Percentiles rank a stretch among this genome's conserved stretches.
These are phyloP conservation scores for Isotomurus palustris DNA, from an alignment of 2,888 invertebrate genomes.

Conservation along the genomic window DNA sequence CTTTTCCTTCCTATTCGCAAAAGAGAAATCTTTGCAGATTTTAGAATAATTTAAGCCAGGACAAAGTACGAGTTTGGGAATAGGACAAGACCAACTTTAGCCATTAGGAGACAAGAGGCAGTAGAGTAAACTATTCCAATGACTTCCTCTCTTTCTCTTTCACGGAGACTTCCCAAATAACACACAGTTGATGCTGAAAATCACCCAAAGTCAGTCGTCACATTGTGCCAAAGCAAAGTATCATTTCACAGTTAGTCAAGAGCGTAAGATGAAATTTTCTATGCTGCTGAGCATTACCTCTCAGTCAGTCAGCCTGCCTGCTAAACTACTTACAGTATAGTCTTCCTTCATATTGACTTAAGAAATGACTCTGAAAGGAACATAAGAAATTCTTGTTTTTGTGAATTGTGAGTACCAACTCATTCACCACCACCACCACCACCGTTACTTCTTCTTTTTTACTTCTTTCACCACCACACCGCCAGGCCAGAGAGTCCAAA, in stretches of 20 bases:
- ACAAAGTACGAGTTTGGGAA: slow-evolving; percentile 5
- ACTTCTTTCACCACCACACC: too few species aligned
- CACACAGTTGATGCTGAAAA: background rate
- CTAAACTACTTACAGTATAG: too few species aligned
- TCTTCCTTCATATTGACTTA: slow-evolving; percentile 10
- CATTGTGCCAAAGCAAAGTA: background rate
- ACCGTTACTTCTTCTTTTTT: too few species aligned
- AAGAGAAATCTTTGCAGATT: slow-evolving; percentile 5
- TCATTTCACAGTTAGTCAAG: background rate
- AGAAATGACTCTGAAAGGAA: too few species aligned
- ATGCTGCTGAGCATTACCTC: slow-evolving; percentile 11
- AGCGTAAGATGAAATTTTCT: slow-evolving; percentile 9
- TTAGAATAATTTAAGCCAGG: slow-evolving; percentile 6
- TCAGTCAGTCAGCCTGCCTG: too few species aligned
- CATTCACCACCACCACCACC: too few species aligned
- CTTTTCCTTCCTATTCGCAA: too few species aligned
- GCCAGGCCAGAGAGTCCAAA: too few species aligned
- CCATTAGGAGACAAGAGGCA: slow-evolving; percentile 1
- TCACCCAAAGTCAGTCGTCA: background rate
- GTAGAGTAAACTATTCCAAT: background rate
- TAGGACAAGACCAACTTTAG: slow-evolving; percentile 14
- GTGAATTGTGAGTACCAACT: too few species aligned
- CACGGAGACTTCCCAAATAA: background rate
- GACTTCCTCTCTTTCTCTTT: too few species aligned
- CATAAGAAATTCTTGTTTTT: too few species aligned